Conservation (phyloP, 2,888 invertebrate genomes). For the Scotopteryx bipunctaria region DNA sequence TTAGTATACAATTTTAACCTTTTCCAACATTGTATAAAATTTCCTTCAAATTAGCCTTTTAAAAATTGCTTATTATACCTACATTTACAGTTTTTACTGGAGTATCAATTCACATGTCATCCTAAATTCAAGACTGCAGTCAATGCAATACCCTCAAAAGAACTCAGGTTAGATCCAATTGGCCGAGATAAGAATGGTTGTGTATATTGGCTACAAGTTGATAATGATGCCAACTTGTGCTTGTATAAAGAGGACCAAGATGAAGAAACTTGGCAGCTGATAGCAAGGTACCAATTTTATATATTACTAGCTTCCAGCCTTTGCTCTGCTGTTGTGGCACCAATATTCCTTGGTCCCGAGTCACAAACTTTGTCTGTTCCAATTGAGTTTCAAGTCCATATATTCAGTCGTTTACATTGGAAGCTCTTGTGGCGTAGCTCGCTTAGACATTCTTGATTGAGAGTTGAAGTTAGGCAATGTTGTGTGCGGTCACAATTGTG, state of each 20-base stretch:
- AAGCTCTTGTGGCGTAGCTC: too few species aligned
- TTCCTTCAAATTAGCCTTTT: too few species aligned
- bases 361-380: too few species aligned
- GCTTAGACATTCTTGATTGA: too few species aligned
- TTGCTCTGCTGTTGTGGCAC: too few species aligned
- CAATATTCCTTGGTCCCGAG: too few species aligned
- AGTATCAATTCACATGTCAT: constrained; percentile 97
- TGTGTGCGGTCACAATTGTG: too few species aligned
- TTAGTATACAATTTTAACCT: background rate
- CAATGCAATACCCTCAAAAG: constrained; percentile 89
- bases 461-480: too few species aligned
- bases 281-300: constrained; percentile 93
- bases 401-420: too few species aligned
- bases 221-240: constrained; percentile 93
- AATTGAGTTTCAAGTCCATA: too few species aligned
- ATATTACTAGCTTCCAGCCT: too few species aligned
- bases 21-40: background rate
- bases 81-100: constrained; percentile 89
- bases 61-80: too few species aligned
- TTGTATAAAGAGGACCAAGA: constrained; percentile 98
- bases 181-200: constrained; percentile 96
- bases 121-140: constrained; percentile 95
- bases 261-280: constrained; percentile 97
- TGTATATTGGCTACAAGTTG: constrained; percentile 96
- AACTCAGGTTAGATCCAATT: constrained; percentile 93